Percentiles rank a stretch among this genome's conserved stretches.
These are phyloP conservation scores for Drosophila tanythrix DNA, from an alignment of 2,888 invertebrate genomes.

Conservation along the genomic window DNA sequence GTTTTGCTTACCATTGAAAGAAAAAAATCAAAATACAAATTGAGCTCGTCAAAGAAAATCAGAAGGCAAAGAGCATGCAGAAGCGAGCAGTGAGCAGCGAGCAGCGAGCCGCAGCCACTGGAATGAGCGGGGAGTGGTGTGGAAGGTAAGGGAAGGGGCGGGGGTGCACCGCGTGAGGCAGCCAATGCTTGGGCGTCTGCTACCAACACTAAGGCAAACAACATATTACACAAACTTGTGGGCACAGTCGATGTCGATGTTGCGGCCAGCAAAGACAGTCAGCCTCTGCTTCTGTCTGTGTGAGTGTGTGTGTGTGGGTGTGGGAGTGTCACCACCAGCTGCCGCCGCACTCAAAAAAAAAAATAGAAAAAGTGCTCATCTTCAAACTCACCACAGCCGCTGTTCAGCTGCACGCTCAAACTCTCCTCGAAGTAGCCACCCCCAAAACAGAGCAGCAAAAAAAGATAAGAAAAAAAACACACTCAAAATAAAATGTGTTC, in stretches of 20 bases:
- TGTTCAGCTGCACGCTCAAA: slow-evolving; percentile 24
- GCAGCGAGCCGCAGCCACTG: slow-evolving; percentile 27
- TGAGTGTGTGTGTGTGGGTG: slow-evolving; percentile 38
- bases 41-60: slow-evolving; percentile 8
- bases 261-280: slow-evolving; percentile 57
- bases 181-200: slow-evolving; percentile 62
- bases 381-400: slow-evolving; percentile 58
- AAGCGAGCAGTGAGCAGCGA: slow-evolving; percentile 31
- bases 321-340: slow-evolving; percentile 76
- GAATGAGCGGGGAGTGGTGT: not conserved
- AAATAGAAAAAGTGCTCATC: slow-evolving; percentile 45
- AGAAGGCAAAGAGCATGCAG: slow-evolving; percentile 14
- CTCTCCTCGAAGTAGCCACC: slow-evolving; percentile 43
- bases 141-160: not conserved
- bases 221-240: slow-evolving; percentile 73
- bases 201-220: slow-evolving; percentile 47
- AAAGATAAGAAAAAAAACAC: slow-evolving; percentile 47
- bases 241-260: slow-evolving; percentile 81
- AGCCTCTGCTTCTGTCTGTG: slow-evolving; percentile 5
- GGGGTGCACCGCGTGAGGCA: slow-evolving; percentile 28
- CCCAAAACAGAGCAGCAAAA: slow-evolving; percentile 36
- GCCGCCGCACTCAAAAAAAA: slow-evolving; percentile 27
- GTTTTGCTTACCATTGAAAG: slow-evolving; percentile 35
- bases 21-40: slow-evolving; percentile 38
- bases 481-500: slow-evolving; percentile 69